Evolutionary conservation across 2,888 invertebrate species (phyloP).

Genomic region (Leptopilina syphax): DNA sequence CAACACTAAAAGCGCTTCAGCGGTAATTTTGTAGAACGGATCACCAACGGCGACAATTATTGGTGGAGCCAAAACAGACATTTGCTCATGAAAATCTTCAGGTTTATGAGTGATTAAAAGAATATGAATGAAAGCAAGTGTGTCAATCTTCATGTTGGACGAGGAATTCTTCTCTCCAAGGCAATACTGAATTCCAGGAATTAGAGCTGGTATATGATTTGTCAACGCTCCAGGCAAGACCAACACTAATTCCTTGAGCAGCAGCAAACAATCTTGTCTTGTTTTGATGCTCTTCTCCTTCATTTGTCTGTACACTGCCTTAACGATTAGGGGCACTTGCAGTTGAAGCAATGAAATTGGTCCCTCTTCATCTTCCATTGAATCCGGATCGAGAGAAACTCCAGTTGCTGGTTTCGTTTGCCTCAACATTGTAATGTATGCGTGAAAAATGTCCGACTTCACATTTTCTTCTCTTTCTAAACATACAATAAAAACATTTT

Average conservation of each 20-base stretch:
- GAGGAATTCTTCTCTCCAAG: slow-evolving; percentile 95
- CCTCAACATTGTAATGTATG: slow-evolving; percentile 93
- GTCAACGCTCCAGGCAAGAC: slow-evolving; percentile 94
- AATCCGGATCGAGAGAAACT: slow-evolving; percentile 83
- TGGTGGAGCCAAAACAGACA: slow-evolving; percentile 87
- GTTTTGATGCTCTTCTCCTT: slow-evolving; percentile 91
- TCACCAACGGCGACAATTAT: slow-evolving; percentile 94
- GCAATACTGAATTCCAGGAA: slow-evolving; percentile 93
- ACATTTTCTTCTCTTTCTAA: slow-evolving; percentile 98
- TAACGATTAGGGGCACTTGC: slow-evolving; percentile 88
- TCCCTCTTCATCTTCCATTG: slow-evolving; percentile 86
- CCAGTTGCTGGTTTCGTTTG: slow-evolving; percentile 89
- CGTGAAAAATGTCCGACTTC: slow-evolving; percentile 97
- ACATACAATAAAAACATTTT: slow-evolving; percentile 52
- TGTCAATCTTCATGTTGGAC: slow-evolving; percentile 99
- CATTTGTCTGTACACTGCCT: slow-evolving; percentile 92
- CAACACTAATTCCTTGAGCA: slow-evolving; percentile 92
- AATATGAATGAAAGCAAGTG: slow-evolving; percentile 93
- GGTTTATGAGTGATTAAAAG: slow-evolving; percentile 88
- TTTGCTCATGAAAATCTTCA: slow-evolving; percentile 88
- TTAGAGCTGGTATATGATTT: slow-evolving; percentile 88
- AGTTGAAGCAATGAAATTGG: slow-evolving; percentile 80
- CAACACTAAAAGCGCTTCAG: slow-evolving; percentile 94
- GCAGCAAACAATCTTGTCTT: slow-evolving; percentile 93
- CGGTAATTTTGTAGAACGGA: slow-evolving; percentile 98